Percentiles rank a stretch among this genome's conserved stretches.
These are phyloP conservation scores for Dendrolimus houi DNA, from an alignment of 2,888 invertebrate species.

Conservation along the genomic window DNA sequence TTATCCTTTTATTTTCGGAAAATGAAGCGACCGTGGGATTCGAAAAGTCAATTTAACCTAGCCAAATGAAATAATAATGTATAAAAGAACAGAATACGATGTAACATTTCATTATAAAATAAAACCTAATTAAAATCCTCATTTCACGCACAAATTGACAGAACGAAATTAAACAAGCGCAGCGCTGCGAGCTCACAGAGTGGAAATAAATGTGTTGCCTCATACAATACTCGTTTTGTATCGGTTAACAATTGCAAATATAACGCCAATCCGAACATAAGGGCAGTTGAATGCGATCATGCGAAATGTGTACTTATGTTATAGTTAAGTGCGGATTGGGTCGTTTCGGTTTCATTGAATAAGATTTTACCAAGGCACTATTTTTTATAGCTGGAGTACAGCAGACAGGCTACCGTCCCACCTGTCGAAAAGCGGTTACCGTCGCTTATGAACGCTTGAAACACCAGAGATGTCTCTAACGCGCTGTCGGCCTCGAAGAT, in stretches of 20 bases:
- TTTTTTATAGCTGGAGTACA: too few relatives aligned
- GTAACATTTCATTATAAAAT: conserved; percentile 4
- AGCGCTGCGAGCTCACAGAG: conserved; percentile 6
- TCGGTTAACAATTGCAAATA: conserved; percentile 4
- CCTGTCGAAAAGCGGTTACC: too few relatives aligned
- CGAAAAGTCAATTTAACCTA: not conserved
- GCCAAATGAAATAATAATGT: not conserved
- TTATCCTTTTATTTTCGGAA: too few relatives aligned
- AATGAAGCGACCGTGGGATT: too few relatives aligned
- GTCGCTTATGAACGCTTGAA: too few relatives aligned
- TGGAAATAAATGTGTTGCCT: conserved; percentile 7
- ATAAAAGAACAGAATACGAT: not conserved
- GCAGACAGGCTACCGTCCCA: too few relatives aligned
- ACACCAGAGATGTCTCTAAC: too few relatives aligned
- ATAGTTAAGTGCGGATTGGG: too few relatives aligned
- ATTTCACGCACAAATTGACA: conserved; percentile 2
- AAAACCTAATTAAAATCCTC: not conserved
- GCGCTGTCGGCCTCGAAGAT: too few relatives aligned
- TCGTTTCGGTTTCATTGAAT: too few relatives aligned
- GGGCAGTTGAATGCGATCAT: not conserved
- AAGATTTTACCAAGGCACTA: too few relatives aligned
- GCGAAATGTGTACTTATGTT: not conserved
- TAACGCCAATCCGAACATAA: not conserved
- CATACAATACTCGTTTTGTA: conserved; percentile 10
- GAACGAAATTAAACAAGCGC: conserved; percentile 8